Evolutionary conservation across 2,113 vertebrate species (phyloP), one percentile per base, ranked within the genome.

Genomic region (Campylorhamphus procurvoides): DNA sequence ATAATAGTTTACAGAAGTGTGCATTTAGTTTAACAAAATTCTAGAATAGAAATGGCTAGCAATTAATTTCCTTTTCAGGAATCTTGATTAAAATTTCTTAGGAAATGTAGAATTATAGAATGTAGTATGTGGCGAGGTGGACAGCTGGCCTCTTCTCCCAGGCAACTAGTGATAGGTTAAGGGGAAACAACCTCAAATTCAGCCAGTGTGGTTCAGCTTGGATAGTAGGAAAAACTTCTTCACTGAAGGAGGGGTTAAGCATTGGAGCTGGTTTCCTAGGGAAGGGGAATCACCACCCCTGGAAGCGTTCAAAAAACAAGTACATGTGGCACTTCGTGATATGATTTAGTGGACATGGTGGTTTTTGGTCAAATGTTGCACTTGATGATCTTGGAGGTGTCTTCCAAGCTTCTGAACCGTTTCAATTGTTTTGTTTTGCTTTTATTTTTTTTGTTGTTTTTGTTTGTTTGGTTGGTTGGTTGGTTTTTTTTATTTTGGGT

Each of bases 311-410:
- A 73, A 14, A 37, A 50, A 53, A 42, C 17, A 27, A 47, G 14
- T 22, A 18, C 12, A 35, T 37, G 10, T 31, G 37, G 4, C 50
- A 19, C 12, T 39, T 66, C 0, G 0, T 52, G 15, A 10, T 11
- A 11, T 10, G 10, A 12, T 44, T 13, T 11, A 23, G 27, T 37
- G 0, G 0, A 18, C 44, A 23, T 4, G 5, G 25, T 44, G 33
- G 12, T 8, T 37, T 67, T 59, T 0, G 0, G 37, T 44, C 60
- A 52, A 66, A 74, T 12, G 23, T 44, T 19, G 33, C 40, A 29
- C 39, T 18, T 53, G n/a, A 46, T 39, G n/a, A 18, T 33, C 9
- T 68, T 47, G n/a, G 14, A 47, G 17, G 6, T 53, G 3, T 76
- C 76, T 89, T 83, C 29, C 20, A 68, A 18, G 19, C 11, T 62